Percentiles rank a stretch among this genome's conserved stretches.
phyloP scores from a whole-genome alignment of 2,888 invertebrate species.

The Drosophila formosana region DNA sequence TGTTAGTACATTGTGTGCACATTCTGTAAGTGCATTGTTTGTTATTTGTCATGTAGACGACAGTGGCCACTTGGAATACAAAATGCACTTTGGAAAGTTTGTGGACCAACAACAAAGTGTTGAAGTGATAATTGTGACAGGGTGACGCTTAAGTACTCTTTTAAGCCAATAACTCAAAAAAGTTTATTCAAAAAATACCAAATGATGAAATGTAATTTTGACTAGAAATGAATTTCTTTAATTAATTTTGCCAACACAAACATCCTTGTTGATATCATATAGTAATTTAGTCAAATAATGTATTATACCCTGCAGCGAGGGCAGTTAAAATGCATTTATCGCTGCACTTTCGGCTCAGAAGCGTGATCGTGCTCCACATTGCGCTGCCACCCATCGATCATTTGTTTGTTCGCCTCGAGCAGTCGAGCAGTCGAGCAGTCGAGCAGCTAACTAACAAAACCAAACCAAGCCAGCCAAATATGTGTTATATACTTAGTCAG shows the following conservation, averaged over 20 bases:
- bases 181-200: too few species aligned
- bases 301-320: not conserved
- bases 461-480: not conserved
- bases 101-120: constrained; percentile 24
- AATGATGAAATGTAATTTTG: too few species aligned
- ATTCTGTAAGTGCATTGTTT: constrained; percentile 68
- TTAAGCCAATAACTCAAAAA: too few species aligned
- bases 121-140: not conserved
- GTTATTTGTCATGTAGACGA: constrained; percentile 67
- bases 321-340: constrained; percentile 19
- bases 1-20: constrained; percentile 51
- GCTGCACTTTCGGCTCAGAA: constrained; percentile 37
- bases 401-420: constrained; percentile 42
- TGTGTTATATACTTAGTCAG: not conserved
- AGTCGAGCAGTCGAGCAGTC: constrained; percentile 31
- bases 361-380: constrained; percentile 62
- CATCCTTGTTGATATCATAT: too few species aligned
- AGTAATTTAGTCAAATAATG: too few species aligned
- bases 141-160: not conserved
- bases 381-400: constrained; percentile 64
- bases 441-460: constrained; percentile 11
- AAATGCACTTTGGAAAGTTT: constrained; percentile 75
- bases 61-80: constrained; percentile 64
- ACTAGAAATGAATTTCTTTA: too few species aligned
- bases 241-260: too few species aligned